Evolutionary conservation across 1,140 invertebrate genomes (phyloP).

Genomic region (Protaetia brevitarsis): DNA sequence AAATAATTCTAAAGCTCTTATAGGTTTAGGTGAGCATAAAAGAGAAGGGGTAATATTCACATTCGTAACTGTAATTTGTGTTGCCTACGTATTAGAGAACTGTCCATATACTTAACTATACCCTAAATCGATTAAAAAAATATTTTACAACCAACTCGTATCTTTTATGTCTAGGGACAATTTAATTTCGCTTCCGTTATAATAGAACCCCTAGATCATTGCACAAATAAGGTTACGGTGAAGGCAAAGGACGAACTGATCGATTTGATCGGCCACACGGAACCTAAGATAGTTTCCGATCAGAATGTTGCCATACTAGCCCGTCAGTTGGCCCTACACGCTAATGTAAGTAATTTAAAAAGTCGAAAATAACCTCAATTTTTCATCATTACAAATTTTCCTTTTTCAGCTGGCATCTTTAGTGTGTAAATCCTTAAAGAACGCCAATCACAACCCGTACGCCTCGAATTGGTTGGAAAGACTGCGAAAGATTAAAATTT

Average conservation of each 20-base stretch:
- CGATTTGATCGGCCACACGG: conserved; percentile 77
- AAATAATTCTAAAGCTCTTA: no score
- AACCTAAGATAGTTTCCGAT: conserved; percentile 84
- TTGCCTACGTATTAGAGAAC: no score
- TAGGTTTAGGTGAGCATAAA: no score
- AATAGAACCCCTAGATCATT: conserved; percentile 85
- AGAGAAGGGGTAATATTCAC: no score
- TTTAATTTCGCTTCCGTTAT: conserved; percentile 93
- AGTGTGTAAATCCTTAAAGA: conserved; percentile 72
- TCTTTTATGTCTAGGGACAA: conserved; percentile 86
- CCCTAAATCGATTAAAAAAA: no score
- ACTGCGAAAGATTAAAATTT: conserved; percentile 82
- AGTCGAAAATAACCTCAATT: not conserved
- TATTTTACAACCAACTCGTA: no score
- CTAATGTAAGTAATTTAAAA: conserved; percentile 72
- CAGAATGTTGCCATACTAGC: conserved; percentile 81
- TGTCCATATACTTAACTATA: no score
- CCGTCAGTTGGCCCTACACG: conserved; percentile 88
- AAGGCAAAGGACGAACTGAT: conserved; percentile 80
- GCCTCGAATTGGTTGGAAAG: conserved; percentile 94
- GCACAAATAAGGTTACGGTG: conserved; percentile 80
- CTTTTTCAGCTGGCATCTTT: conserved; percentile 78
- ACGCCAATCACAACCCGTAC: conserved; percentile 69
- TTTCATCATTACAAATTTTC: not conserved
- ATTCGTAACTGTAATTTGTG: no score